A percentile compares a stretch with the other conserved stretches of the same genome.
Conservation (phyloP, 2,113 vertebrate species). For the Microtus oregoni region DNA sequence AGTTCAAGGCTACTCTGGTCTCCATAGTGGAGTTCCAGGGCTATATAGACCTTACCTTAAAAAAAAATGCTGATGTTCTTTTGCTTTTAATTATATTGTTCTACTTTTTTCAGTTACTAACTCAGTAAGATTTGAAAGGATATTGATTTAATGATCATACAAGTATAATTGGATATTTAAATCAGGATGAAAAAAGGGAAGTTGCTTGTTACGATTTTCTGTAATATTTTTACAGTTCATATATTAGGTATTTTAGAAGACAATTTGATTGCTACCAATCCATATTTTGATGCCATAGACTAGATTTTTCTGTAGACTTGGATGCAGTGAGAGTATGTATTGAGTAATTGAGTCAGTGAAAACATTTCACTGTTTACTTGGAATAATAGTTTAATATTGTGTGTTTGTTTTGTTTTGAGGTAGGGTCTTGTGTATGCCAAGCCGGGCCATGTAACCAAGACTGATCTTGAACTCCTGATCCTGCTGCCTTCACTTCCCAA, state of each 20-base stretch:
- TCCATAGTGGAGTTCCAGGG: neutral
- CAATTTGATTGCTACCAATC: neutral
- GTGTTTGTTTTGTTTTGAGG: neutral
- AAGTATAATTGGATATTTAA: slow-evolving; percentile 69
- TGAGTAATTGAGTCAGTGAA: neutral
- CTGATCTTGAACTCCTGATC: neutral
- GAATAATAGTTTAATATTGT: slow-evolving; percentile 54
- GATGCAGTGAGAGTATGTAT: neutral
- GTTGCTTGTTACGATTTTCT: slow-evolving; percentile 59
- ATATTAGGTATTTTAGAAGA: neutral
- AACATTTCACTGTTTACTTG: slow-evolving; percentile 52
- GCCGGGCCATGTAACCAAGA: neutral
- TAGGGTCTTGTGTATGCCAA: neutral
- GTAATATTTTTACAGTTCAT: neutral
- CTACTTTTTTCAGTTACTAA: neutral
- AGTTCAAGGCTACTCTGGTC: neutral
- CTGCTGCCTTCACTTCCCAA: neutral
- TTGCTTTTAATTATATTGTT: neutral
- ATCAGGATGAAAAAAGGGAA: slow-evolving; percentile 61
- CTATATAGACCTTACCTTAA: neutral
- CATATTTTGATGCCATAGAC: slow-evolving; percentile 48
- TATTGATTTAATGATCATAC: slow-evolving; percentile 56
- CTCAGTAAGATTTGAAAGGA: slow-evolving; percentile 50
- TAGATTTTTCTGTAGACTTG: slow-evolving; percentile 39
- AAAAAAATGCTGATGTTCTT: neutral